phyloP scores from a whole-genome alignment of 2,113 vertebrate genomes.

The Pica pica region DNA sequence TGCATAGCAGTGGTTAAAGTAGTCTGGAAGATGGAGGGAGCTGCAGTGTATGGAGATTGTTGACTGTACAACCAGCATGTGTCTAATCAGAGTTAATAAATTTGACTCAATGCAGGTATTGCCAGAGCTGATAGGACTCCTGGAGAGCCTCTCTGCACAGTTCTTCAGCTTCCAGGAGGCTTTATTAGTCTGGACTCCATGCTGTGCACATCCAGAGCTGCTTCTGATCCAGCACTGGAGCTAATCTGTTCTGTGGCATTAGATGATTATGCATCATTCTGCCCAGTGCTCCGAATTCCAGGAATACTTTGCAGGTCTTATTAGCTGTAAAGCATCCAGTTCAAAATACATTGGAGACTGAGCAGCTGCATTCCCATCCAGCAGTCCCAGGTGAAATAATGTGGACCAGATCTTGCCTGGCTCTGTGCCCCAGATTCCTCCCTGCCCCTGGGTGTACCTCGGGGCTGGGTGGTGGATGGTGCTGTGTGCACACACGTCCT shows the following conservation, averaged over 20 bases:
- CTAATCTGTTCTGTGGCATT: not conserved
- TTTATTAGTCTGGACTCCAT: constrained; percentile 39
- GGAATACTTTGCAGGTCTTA: not conserved
- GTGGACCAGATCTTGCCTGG: not conserved
- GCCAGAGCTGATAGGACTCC: not conserved
- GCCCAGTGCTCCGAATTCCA: not conserved
- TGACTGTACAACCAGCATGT: not conserved
- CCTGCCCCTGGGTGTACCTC: not conserved
- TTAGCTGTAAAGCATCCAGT: not conserved
- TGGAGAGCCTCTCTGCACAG: constrained; percentile 15
- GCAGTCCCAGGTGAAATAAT: not conserved
- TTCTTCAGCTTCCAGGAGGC: constrained; percentile 1
- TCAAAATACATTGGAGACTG: not conserved
- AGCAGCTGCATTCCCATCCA: not conserved
- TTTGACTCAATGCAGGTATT: constrained; percentile 19
- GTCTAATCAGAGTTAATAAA: not conserved
- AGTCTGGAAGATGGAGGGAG: not conserved
- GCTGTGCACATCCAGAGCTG: not conserved
- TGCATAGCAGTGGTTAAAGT: not conserved
- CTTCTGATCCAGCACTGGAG: not conserved
- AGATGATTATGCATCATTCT: not conserved
- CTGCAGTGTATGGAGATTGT: not conserved
- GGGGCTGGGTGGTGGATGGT: not conserved
- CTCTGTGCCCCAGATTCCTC: not conserved
- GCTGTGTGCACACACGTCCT: not conserved